phyloP scores from a whole-genome alignment of 2,113 vertebrate species.

The Prinia subflava region DNA sequence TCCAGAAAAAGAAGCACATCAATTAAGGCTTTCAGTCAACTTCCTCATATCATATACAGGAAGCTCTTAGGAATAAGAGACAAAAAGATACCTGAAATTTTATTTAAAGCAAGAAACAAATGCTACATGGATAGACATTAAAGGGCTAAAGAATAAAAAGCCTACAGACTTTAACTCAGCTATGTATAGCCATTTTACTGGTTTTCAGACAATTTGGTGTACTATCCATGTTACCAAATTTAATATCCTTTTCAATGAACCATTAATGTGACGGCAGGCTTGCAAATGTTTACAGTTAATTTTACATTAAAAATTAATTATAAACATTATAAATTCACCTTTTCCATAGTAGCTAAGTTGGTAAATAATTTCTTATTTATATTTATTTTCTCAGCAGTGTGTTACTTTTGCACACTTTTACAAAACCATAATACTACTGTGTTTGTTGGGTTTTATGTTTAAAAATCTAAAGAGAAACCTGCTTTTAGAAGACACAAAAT shows the following conservation, averaged over 20 bases:
- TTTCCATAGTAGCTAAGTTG: conserved; percentile 19
- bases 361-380: conserved; percentile 51
- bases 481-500: conserved; percentile 54
- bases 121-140: conserved; percentile 51
- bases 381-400: conserved; percentile 71
- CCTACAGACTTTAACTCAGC: conserved; percentile 5
- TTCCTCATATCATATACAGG: not conserved
- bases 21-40: not conserved
- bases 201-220: conserved; percentile 18
- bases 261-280: not conserved
- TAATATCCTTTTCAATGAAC: conserved; percentile 10
- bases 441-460: conserved; percentile 58
- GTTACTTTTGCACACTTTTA: conserved; percentile 73
- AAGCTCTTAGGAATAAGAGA: conserved; percentile 15
- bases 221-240: not conserved
- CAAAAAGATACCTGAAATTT: conserved; percentile 27
- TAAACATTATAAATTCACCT: conserved; percentile 31
- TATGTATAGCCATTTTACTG: not conserved
- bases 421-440: conserved; percentile 74
- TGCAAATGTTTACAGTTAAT: conserved; percentile 47
- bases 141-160: conserved; percentile 73
- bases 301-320: conserved; percentile 9
- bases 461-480: conserved; percentile 51
- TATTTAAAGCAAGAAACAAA: conserved; percentile 20
- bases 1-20: not conserved